Percentiles rank a stretch among this genome's conserved stretches.
phyloP scores from a whole-genome alignment of 2,888 invertebrate species.

The Metacarcinus magister region DNA sequence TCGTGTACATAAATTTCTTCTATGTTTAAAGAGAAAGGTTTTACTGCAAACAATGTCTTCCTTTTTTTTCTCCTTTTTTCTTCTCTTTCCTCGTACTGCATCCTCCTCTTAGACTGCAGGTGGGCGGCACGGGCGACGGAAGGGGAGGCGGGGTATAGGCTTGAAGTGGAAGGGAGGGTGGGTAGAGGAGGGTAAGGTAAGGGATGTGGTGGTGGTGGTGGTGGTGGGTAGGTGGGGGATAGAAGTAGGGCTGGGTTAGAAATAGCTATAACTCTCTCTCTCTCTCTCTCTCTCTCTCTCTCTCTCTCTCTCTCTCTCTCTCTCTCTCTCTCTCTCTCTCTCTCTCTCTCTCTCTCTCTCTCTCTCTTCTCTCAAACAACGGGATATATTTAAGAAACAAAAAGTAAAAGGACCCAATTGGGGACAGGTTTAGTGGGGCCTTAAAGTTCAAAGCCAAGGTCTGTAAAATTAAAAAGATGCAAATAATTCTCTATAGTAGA shows the following conservation, averaged over 20 bases:
- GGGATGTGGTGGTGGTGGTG: background rate
- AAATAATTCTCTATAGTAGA: too few species aligned
- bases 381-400: too few species aligned
- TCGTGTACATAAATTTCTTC: background rate
- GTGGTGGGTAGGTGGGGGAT: background rate
- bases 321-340: constrained; percentile 53
- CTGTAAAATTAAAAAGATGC: too few species aligned
- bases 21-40: background rate
- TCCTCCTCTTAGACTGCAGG: background rate
- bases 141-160: background rate
- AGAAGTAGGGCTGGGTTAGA: background rate
- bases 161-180: background rate
- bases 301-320: constrained; percentile 53
- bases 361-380: too few species aligned
- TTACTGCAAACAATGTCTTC: background rate
- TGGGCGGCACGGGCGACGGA: background rate
- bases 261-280: background rate
- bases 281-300: constrained; percentile 50
- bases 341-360: background rate
- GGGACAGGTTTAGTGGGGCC: too few species aligned
- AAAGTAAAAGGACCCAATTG: too few species aligned
- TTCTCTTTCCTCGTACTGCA: background rate
- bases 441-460: too few species aligned
- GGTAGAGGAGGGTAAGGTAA: background rate
- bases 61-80: background rate